These are phyloP conservation scores for Mixornis gularis DNA, from an alignment of 2,113 vertebrate species.

Conservation along the genomic window DNA sequence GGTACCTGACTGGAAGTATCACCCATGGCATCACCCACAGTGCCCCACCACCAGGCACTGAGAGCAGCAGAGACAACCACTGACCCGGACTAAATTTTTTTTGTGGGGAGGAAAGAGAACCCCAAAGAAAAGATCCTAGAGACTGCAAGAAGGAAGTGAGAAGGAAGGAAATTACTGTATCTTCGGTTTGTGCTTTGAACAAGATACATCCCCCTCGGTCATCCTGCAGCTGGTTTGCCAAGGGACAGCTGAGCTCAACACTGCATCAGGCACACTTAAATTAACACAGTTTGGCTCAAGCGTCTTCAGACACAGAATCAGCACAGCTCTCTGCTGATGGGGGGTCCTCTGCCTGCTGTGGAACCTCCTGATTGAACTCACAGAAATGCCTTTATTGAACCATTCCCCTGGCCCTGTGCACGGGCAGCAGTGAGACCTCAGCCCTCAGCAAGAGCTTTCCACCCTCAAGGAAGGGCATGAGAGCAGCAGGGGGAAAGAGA, in stretches of 20 bases:
- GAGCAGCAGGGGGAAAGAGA: neutral
- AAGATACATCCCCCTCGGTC: neutral
- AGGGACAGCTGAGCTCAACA: neutral
- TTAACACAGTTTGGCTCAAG: neutral
- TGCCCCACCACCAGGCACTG: rapidly evolving
- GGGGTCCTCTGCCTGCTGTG: neutral
- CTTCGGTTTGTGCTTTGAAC: neutral
- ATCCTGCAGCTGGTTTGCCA: neutral
- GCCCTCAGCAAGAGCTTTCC: rapidly evolving
- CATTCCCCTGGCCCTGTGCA: neutral
- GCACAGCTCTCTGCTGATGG: neutral
- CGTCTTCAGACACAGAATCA: neutral
- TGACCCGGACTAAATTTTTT: neutral
- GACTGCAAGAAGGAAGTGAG: neutral
- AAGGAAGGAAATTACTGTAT: neutral
- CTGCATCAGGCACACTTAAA: neutral
- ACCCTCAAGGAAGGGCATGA: rapidly evolving
- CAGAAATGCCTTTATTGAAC: neutral
- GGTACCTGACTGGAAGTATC: neutral
- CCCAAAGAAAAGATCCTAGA: neutral
- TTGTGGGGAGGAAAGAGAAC: neutral
- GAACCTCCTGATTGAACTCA: neutral
- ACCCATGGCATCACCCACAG: neutral
- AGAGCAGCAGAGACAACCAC: neutral
- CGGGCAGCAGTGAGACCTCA: rapidly evolving